These are phyloP conservation scores for Macaria liturata DNA, from an alignment of 2,888 invertebrate species.

Conservation along the genomic window DNA sequence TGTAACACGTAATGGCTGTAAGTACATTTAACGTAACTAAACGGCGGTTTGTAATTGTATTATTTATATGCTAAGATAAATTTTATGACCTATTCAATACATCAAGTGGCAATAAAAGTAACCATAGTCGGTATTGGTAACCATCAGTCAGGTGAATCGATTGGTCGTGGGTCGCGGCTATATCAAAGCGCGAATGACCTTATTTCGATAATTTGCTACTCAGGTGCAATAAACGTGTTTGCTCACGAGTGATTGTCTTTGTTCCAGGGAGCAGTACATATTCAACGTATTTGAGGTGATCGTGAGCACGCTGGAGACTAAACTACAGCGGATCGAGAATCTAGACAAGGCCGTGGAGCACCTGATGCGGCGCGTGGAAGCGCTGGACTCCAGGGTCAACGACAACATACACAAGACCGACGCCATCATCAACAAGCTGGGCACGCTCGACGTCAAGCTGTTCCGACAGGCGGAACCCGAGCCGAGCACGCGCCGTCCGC, in stretches of 20 bases:
- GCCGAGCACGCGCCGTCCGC: too few relatives aligned
- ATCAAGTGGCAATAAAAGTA: too few relatives aligned
- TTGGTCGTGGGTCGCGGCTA: too few relatives aligned
- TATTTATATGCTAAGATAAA: too few relatives aligned
- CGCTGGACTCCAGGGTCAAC: slow-evolving; percentile 90
- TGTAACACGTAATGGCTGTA: slow-evolving; percentile 1
- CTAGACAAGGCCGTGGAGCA: slow-evolving; percentile 94
- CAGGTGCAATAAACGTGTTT: too few relatives aligned
- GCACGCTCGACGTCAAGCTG: slow-evolving; percentile 89
- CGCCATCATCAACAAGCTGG: slow-evolving; percentile 89
- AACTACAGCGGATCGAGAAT: slow-evolving; percentile 93
- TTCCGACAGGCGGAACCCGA: slow-evolving; percentile 71
- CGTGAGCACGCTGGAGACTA: slow-evolving; percentile 93
- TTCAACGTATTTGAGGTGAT: slow-evolving; percentile 95
- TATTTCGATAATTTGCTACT: too few relatives aligned
- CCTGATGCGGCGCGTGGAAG: slow-evolving; percentile 92
- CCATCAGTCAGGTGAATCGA: too few relatives aligned
- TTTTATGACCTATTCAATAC: background rate
- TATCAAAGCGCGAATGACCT: too few relatives aligned
- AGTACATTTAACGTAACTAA: slow-evolving; percentile 1
- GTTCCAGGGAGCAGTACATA: slow-evolving; percentile 92
- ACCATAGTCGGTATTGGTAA: too few relatives aligned
- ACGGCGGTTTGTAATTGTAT: background rate
- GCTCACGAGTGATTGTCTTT: too few relatives aligned
- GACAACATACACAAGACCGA: slow-evolving; percentile 94